phyloP scores from a whole-genome alignment of 2,888 invertebrate species.

The Drosophila austrosaltans region DNA sequence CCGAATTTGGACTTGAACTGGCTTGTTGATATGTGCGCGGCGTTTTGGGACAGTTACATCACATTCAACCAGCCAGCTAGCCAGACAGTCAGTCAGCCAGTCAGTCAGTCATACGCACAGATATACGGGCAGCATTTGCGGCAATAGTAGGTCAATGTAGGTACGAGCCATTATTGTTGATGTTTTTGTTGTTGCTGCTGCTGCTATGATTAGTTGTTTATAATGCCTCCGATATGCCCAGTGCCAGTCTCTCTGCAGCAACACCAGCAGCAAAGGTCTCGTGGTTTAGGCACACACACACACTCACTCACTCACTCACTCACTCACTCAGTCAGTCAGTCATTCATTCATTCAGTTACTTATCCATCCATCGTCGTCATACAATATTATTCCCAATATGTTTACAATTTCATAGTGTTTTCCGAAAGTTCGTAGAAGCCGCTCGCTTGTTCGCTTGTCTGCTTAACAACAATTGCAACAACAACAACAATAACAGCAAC shows the following conservation, averaged over 20 bases:
- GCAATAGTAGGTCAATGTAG: conserved; percentile 77
- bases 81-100: conserved; percentile 6
- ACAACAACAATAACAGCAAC: conserved; percentile 25
- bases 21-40: conserved; percentile 77
- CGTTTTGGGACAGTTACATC: conserved; percentile 79
- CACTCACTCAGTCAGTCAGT: neutral
- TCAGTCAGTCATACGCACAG: neutral
- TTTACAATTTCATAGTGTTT: conserved; percentile 51
- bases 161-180: conserved; percentile 42
- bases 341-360: neutral
- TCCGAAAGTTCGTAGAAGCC: conserved; percentile 51
- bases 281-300: neutral
- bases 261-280: conserved; percentile 31
- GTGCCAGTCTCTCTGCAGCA: conserved; percentile 13
- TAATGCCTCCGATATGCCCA: conserved; percentile 32
- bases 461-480: conserved; percentile 39
- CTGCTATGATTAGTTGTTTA: conserved; percentile 58
- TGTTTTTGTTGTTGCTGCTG: conserved; percentile 36
- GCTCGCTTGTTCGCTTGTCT: conserved; percentile 36
- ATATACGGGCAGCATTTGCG: conserved; percentile 53
- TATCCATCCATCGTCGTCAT: conserved; percentile 1
- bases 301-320: neutral
- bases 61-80: conserved; percentile 49
- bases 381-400: conserved; percentile 14
- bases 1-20: conserved; percentile 78